A percentile compares a stretch with the other conserved stretches of the same genome.
These are phyloP conservation scores for Enteromius argenteus DNA, from an alignment of 2,797 vertebrate genomes.

Conservation along the genomic window DNA sequence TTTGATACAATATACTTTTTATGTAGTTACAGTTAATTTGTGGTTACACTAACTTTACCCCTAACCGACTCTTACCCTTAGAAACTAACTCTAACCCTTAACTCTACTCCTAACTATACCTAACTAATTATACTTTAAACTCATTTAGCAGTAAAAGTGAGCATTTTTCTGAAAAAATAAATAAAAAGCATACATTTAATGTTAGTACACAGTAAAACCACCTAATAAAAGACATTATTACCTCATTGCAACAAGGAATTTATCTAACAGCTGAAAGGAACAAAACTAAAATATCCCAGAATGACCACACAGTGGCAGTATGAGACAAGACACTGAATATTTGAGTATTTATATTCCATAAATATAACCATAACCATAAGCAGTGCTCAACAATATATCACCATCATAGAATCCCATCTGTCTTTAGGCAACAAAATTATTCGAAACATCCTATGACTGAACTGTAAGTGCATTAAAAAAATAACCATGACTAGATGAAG, in stretches of 20 bases:
- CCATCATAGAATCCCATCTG: constrained; percentile 19
- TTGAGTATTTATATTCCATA: not conserved
- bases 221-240: not conserved
- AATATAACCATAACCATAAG: not conserved
- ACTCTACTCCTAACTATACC: not conserved
- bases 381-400: not conserved
- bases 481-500: not conserved
- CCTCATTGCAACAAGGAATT: not conserved
- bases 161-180: not conserved
- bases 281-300: not conserved
- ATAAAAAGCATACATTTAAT: not conserved
- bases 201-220: not conserved
- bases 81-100: not conserved
- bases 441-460: not conserved
- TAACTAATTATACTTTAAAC: not conserved
- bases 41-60: no score
- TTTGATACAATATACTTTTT: not conserved
- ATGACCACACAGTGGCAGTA: constrained; percentile 56
- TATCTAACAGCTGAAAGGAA: not conserved
- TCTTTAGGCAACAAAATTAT: constrained; percentile 10
- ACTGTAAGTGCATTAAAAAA: not conserved
- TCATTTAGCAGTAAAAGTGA: not conserved
- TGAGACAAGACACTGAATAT: not conserved
- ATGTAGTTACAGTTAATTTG: not conserved
- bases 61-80: not conserved